Evolutionary conservation across 1,140 invertebrate genomes (phyloP), one percentile per base, ranked within the genome.

Genomic region (Oryctes rhinoceros): DNA sequence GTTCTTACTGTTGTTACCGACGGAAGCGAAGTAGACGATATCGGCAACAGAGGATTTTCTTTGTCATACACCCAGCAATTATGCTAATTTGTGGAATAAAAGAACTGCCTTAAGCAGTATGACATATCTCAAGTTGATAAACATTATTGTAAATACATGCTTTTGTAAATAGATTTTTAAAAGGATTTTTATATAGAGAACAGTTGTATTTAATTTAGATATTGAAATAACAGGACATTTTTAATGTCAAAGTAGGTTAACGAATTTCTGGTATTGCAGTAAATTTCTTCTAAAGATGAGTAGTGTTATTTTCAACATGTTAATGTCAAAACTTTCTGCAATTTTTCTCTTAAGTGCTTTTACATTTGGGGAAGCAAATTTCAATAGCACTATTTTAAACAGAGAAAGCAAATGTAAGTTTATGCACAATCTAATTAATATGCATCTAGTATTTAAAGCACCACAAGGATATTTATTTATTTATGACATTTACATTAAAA

Each of bases 1-100:
- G 91, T 94, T 0, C 85, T 96, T 65, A 94, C 92, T 62, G 92
- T 93, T 0, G 90, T 94, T 1, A 94, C 93, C 0, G 88, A 94
- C 20, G 87, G 86, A 1, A 85, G 87, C 39, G 87, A 89, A 10
- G 82, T 87, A 1, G 86, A 86, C 3, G 93, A 94, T 82, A 88
- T 91, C 79, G 91, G 91, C 53, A 95, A 95, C 88, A 88, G 92
- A 82, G 94, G 94, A 53, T 96, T 95, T 85, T 90, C 90, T 77
- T 86, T 95, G 11, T 88, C 89, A 18, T 95, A 93, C 85, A 91
- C 91, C 71, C 93, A 95, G 18, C 65, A 24, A 24, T 10, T 24
- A 11, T 71, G 65, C 13, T 71, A 71, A 71, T 71, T 71, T 24
- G 9, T 37, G 13, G 13, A 71, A 71, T 24, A 71, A 7, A 71